Conservation (phyloP, 2,888 invertebrate species). For the Mimas tiliae region DNA sequence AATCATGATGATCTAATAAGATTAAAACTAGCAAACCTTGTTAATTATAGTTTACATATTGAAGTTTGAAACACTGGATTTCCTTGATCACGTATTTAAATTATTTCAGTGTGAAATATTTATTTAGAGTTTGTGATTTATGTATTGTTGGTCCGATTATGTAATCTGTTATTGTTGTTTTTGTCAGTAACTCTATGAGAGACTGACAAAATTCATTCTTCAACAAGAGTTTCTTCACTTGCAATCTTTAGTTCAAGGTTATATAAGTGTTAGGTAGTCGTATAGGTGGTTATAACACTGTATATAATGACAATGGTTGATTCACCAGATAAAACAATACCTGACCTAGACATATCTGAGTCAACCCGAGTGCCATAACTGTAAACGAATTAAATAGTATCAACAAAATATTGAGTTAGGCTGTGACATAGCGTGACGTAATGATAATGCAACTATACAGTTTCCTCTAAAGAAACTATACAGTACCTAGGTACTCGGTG, state of each 20-base stretch:
- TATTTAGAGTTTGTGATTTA: too few species aligned
- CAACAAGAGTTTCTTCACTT: background rate
- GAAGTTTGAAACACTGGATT: too few species aligned
- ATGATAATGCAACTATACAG: background rate
- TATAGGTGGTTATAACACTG: background rate
- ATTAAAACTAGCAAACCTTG: too few species aligned
- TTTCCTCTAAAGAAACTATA: too few species aligned
- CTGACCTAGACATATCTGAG: constrained; percentile 30
- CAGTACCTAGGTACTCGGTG: too few species aligned
- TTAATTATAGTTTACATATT: too few species aligned
- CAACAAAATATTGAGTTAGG: constrained; percentile 6
- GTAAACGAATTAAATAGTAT: background rate
- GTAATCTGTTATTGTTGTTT: too few species aligned
- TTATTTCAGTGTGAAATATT: too few species aligned
- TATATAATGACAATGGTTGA: background rate
- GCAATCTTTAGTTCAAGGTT: background rate
- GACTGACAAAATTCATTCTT: background rate
- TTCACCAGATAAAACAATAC: constrained; percentile 3
- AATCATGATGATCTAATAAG: too few species aligned
- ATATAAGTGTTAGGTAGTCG: background rate
- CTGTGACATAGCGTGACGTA: constrained; percentile 9
- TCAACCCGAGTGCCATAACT: constrained; percentile 22
- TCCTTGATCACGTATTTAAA: too few species aligned
- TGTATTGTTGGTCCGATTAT: too few species aligned
- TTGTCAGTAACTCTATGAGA: too few species aligned